These are phyloP conservation scores for Delphinus delphis DNA, from an alignment of 2,113 vertebrate species.

Conservation along the genomic window DNA sequence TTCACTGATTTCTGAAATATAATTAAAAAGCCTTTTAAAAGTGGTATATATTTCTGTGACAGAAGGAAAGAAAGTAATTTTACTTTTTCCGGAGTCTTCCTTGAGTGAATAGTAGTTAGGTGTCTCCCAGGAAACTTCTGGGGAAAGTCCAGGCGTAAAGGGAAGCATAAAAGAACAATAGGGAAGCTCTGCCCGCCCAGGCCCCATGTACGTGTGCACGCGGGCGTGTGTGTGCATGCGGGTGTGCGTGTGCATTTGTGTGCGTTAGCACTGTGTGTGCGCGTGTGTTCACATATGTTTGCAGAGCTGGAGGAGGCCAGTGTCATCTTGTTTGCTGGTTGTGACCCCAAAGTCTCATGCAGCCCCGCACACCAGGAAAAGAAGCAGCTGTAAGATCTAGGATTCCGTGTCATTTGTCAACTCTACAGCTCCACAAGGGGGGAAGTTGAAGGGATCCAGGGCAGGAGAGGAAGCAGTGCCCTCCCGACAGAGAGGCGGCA, in stretches of 20 bases:
- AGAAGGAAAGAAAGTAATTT: background rate
- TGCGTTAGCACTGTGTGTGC: background rate
- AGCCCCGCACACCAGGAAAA: background rate
- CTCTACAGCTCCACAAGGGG: background rate
- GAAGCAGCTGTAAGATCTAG: too few species aligned
- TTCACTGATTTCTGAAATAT: background rate
- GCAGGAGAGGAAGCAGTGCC: background rate
- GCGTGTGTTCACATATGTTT: too few species aligned
- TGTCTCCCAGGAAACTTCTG: background rate
- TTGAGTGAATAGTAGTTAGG: background rate
- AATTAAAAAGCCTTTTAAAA: background rate
- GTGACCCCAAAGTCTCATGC: background rate
- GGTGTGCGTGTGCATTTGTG: too few species aligned
- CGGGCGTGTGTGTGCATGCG: accelerated
- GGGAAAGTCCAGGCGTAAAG: background rate
- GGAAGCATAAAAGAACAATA: background rate
- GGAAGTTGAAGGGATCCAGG: background rate
- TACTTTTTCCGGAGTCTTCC: background rate
- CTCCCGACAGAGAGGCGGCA: background rate
- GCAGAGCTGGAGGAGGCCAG: background rate
- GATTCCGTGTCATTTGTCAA: background rate
- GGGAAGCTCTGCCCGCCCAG: too few species aligned
- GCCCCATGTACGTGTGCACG: accelerated
- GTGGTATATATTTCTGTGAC: background rate
- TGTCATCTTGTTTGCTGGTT: background rate